These are phyloP conservation scores for Lates japonicus DNA, from an alignment of 2,797 vertebrate species.

Conservation along the genomic window DNA sequence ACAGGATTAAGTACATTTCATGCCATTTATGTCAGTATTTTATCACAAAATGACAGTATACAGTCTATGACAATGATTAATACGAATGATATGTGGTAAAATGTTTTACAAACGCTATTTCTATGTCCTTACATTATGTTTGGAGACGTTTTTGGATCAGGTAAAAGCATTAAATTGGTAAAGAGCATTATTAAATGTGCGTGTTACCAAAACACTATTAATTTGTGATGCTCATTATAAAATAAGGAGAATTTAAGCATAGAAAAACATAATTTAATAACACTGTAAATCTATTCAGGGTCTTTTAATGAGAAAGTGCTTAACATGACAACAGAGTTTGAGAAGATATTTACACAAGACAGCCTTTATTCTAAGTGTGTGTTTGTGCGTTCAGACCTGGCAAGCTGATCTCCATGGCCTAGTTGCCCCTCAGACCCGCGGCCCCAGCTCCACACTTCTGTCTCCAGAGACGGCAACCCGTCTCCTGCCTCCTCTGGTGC, in stretches of 20 bases:
- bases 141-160: background rate
- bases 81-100: background rate
- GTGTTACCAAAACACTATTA: no score
- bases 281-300: background rate
- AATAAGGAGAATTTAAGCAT: background rate
- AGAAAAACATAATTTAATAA: background rate
- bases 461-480: slow-evolving; percentile 90
- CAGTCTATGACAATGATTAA: background rate
- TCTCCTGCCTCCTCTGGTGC: slow-evolving; percentile 83
- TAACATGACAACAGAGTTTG: background rate
- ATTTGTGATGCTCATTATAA: background rate
- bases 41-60: background rate
- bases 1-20: background rate
- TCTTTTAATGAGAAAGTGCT: background rate
- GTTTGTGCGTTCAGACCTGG: slow-evolving; percentile 85
- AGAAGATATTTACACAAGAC: background rate
- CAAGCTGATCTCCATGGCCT: slow-evolving; percentile 95
- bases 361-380: background rate
- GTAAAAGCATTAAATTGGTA: no score
- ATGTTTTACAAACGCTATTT: background rate
- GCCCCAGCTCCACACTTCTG: slow-evolving; percentile 99
- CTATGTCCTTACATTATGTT: background rate
- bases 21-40: background rate
- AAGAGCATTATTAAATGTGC: background rate
- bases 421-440: slow-evolving; percentile 96